A percentile compares a stretch with the other conserved stretches of the same genome.
phyloP scores from a whole-genome alignment of 2,888 invertebrate genomes.

The Lissocephala sabroskyi region DNA sequence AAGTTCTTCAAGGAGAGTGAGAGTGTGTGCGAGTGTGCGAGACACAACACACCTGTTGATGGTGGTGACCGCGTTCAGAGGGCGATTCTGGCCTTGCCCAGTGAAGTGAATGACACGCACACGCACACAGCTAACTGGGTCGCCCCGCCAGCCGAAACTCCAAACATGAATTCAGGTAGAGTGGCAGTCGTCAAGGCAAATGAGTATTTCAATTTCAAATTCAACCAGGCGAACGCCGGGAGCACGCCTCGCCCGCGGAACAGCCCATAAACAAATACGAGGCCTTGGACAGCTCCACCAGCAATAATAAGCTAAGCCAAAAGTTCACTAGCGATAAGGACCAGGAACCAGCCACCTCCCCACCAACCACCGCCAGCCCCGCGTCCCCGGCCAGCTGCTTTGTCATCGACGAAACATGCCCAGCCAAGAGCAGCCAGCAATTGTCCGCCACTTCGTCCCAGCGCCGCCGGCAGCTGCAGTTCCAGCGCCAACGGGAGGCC shows the following conservation, averaged over 20 bases:
- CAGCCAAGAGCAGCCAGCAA: constrained; percentile 20
- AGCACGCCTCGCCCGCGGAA: constrained; percentile 31
- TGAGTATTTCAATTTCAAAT: no score
- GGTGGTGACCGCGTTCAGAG: constrained; percentile 31
- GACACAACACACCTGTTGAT: constrained; percentile 48
- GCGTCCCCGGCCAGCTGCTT: constrained; percentile 19
- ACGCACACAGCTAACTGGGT: no score
- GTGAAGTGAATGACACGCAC: constrained; percentile 31
- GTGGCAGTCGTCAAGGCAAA: no score
- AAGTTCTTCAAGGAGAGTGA: no score
- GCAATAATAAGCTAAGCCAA: constrained; percentile 52
- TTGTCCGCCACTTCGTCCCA: constrained; percentile 37
- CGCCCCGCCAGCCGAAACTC: constrained; percentile 31
- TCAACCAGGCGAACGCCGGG: constrained; percentile 32
- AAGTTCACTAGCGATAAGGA: constrained; percentile 43
- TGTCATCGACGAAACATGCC: constrained; percentile 48
- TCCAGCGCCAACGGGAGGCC: constrained; percentile 45
- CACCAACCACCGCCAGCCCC: constrained; percentile 37
- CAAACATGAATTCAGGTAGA: constrained; percentile 61
- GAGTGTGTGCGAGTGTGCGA: constrained; percentile 17
- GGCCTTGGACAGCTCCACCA: constrained; percentile 53
- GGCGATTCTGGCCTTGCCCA: constrained; percentile 8
- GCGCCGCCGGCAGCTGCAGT: constrained; percentile 47
- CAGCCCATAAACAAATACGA: constrained; percentile 41
- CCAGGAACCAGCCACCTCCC: no score